Evolutionary conservation across 64 coral and sea anemone genomes (phyloP).

Genomic region (Stylophora pistillata): DNA sequence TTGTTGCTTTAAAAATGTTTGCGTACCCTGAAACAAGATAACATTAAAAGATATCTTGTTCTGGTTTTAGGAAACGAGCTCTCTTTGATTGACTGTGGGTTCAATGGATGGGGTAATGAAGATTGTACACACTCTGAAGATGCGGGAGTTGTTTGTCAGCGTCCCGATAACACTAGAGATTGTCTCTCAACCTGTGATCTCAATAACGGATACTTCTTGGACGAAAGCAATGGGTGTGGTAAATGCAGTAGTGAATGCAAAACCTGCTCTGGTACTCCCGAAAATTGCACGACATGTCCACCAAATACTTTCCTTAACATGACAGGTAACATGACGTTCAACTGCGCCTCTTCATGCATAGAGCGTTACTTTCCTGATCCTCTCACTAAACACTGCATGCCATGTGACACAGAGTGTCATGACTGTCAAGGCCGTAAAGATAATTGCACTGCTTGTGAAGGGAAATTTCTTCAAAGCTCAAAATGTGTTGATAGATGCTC

Average conservation of each 20-base stretch:
- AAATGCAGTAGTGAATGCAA: constrained; percentile 57
- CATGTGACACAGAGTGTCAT: constrained; percentile 26
- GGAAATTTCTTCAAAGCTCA: background rate
- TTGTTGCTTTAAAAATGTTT: no score
- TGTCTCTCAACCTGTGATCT: constrained; percentile 33
- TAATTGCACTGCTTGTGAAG: constrained; percentile 26
- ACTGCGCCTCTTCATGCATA: constrained; percentile 54
- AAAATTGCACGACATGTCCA: constrained; percentile 44
- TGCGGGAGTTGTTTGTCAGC: constrained; percentile 45
- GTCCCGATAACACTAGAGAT: constrained; percentile 20
- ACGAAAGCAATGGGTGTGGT: constrained; percentile 16
- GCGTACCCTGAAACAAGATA: no score
- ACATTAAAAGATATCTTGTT: background rate
- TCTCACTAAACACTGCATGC: constrained; percentile 1
- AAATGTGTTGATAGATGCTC: background rate
- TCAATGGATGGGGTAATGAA: constrained; percentile 52
- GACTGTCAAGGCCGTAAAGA: background rate
- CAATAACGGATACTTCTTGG: constrained; percentile 5
- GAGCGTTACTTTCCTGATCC: constrained; percentile 48
- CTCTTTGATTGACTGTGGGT: constrained; percentile 8
- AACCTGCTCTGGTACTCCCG: constrained; percentile 7
- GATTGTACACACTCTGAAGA: constrained; percentile 60
- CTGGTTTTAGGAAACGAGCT: constrained; percentile 42
- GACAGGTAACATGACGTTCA: constrained; percentile 24
- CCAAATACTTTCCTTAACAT: constrained; percentile 38